Base-by-base conservation (phyloP, 2,797 vertebrate species). In the Cirrhinus molitorella region DNA sequence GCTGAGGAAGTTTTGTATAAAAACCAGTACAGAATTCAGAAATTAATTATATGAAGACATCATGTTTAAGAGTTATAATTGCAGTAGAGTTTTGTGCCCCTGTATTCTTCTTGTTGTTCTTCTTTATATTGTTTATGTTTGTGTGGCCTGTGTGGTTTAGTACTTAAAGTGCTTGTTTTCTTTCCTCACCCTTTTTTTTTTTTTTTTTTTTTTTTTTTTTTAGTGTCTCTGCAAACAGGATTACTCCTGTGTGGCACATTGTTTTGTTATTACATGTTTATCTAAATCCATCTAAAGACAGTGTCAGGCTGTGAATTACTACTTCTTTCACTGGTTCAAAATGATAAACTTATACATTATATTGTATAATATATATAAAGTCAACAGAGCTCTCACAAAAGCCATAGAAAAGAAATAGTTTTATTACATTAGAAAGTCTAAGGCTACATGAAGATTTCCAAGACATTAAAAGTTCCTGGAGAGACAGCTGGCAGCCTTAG, bases 1-100 rank as follows among this genome's bases (percentile, higher is more conserved):
- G 72, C 61, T 86, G 51, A 72, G 25, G 14, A 57, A 65, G 14
- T 67, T 75, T 74, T 73, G 19, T 67, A 34, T 28, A 31, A 45
- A n/a, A 34, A 53, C n/a, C 31, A 34, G 19, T 34, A n/a, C 25
- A 43, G 12, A 51, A 34, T 19, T 34, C 17, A 68, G 9, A 65
- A 16, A 31, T 65, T 19, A 68, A 49, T 49, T 28, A 71, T 10
- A 2, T 71, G 12, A 68, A 10, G n/a, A 53, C 47, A 55, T 76
- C 28, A 61, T 43, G 23, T 43, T 37, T 37, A 6, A 43, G 53
- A 40, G n/a, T 25, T 75, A 10, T 13, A 74, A 14, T 11, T 74
- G 19, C 31, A 74, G 72, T 9, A 40, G 14, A 57, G 1, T 37
- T 23, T 0, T 59, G 14, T 57, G 21, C 2, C 21, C 31, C 51